phyloP scores from a whole-genome alignment of 2,888 invertebrate genomes.

The Diarsia rubi region DNA sequence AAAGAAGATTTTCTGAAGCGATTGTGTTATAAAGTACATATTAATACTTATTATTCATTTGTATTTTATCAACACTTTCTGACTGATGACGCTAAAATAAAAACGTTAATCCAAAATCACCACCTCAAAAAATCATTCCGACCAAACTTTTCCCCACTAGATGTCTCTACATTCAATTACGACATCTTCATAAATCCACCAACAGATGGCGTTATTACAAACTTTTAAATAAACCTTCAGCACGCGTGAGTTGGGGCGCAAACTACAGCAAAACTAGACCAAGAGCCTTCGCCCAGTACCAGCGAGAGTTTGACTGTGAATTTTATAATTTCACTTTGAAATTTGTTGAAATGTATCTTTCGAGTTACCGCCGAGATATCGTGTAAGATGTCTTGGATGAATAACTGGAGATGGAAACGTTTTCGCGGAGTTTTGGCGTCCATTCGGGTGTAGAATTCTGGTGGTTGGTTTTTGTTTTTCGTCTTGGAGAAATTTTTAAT shows the following conservation, averaged over 20 bases:
- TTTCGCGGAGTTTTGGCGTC: slow-evolving; percentile 28
- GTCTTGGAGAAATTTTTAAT: not conserved
- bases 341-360: slow-evolving; percentile 70
- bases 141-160: not conserved
- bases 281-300: slow-evolving; percentile 35
- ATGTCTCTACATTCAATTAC: not conserved
- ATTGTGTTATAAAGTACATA: too few species aligned
- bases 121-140: not conserved
- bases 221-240: slow-evolving; percentile 22
- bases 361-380: slow-evolving; percentile 48
- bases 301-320: slow-evolving; percentile 64
- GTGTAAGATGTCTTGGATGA: slow-evolving; percentile 56
- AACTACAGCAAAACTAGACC: slow-evolving; percentile 56
- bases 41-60: too few species aligned
- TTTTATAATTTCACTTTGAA: slow-evolving; percentile 71
- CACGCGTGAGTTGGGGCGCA: slow-evolving; percentile 51
- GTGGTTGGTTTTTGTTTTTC: slow-evolving; percentile 19
- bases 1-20: too few species aligned
- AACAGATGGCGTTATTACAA: slow-evolving; percentile 51
- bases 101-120: not conserved
- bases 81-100: too few species aligned
- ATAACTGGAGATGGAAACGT: slow-evolving; percentile 34
- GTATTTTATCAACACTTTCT: too few species aligned
- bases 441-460: slow-evolving; percentile 18
- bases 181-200: not conserved